Percentiles rank a stretch among this genome's conserved stretches.
phyloP scores from a whole-genome alignment of 2,888 invertebrate genomes.

The Parapristionchus giblindavisi region DNA sequence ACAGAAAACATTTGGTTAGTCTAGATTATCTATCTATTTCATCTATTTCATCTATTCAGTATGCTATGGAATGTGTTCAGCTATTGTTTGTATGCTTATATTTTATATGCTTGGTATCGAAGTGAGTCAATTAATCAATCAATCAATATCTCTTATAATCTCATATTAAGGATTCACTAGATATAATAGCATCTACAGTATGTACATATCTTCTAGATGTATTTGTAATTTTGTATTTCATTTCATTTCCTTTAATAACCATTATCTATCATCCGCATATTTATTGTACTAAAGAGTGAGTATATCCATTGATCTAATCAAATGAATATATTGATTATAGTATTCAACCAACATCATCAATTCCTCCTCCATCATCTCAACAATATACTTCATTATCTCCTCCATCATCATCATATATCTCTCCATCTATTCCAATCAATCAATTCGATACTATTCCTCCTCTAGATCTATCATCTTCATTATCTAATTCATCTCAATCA shows the following conservation, averaged over 20 bases:
- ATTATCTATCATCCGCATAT: conserved; percentile 65
- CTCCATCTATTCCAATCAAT: conserved; percentile 8
- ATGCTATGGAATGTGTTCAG: conserved; percentile 54
- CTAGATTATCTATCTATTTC: too few relatives aligned
- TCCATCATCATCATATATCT: neutral
- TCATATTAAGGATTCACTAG: conserved; percentile 51
- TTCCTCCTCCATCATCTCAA: conserved; percentile 5
- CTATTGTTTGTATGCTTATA: conserved; percentile 58
- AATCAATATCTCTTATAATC: neutral
- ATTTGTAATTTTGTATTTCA: conserved; percentile 60
- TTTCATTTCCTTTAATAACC: conserved; percentile 62
- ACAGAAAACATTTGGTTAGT: conserved; percentile 31
- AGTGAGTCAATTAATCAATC: conserved; percentile 30
- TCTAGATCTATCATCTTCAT: conserved; percentile 1
- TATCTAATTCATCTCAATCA: neutral
- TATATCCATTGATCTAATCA: too few relatives aligned
- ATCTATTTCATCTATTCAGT: conserved; percentile 44
- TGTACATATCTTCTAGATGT: conserved; percentile 62
- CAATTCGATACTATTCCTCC: conserved; percentile 15
- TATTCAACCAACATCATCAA: neutral
- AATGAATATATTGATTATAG: neutral
- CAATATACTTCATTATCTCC: too few relatives aligned
- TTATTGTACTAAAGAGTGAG: conserved; percentile 45
- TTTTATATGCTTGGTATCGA: conserved; percentile 66
- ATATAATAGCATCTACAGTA: conserved; percentile 55